Evolutionary conservation across 2,888 invertebrate genomes (phyloP).

Genomic region (Brachycybe producta): DNA sequence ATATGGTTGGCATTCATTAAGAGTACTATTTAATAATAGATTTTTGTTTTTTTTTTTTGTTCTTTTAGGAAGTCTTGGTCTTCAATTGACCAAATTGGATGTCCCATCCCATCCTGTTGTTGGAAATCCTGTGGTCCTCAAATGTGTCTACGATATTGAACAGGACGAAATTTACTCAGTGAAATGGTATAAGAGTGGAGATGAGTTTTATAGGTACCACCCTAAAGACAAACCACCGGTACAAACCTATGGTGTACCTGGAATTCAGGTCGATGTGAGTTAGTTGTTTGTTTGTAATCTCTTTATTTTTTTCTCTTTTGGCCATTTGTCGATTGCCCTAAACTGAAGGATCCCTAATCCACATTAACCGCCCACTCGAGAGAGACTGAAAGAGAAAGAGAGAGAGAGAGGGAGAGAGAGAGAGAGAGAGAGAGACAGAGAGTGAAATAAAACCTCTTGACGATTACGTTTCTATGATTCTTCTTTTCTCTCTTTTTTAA

Average conservation of each 20-base stretch:
- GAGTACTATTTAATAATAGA: too few relatives aligned
- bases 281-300: neutral
- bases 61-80: constrained; percentile 1
- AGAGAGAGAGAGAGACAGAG: too few relatives aligned
- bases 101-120: constrained; percentile 9
- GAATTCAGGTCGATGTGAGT: constrained; percentile 12
- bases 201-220: constrained; percentile 7
- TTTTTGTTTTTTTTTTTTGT: neutral
- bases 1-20: too few relatives aligned
- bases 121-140: neutral
- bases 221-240: constrained; percentile 10
- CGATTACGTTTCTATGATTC: too few relatives aligned
- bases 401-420: too few relatives aligned
- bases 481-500: too few relatives aligned
- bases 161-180: constrained; percentile 8
- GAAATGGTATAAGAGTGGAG: constrained; percentile 8
- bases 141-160: constrained; percentile 11
- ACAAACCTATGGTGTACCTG: constrained; percentile 1
- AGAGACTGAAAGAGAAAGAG: too few relatives aligned
- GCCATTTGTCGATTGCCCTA: too few relatives aligned
- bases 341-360: too few relatives aligned
- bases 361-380: too few relatives aligned
- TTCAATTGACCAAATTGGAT: neutral
- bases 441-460: too few relatives aligned
- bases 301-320: too few relatives aligned